phyloP scores from a whole-genome alignment of 2,888 invertebrate species.

The Drosophila pseudotakahashii region DNA sequence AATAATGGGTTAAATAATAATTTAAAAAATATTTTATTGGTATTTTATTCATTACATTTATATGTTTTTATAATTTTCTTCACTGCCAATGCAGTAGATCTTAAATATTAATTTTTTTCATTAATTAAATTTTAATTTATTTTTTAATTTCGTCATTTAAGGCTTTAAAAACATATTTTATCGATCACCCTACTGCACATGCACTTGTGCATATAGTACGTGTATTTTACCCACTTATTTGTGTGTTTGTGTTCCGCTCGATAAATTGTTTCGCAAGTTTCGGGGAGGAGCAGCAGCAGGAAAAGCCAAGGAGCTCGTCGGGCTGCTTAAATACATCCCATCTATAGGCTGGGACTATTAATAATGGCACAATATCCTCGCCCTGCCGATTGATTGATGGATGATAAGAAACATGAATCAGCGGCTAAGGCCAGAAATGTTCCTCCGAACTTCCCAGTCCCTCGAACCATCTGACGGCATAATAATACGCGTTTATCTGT shows the following conservation, averaged over 20 bases:
- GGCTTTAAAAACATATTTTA: too few relatives aligned
- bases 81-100: too few relatives aligned
- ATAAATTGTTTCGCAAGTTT: constrained; percentile 60
- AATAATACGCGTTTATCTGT: constrained; percentile 76
- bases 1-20: too few relatives aligned
- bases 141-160: too few relatives aligned
- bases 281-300: constrained; percentile 5
- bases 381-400: constrained; percentile 71
- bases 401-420: constrained; percentile 59
- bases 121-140: too few relatives aligned
- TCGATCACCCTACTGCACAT: constrained; percentile 6
- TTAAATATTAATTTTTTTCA: too few relatives aligned
- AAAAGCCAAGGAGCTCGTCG: constrained; percentile 9
- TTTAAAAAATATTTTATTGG: too few relatives aligned
- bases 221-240: constrained; percentile 32
- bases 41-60: too few relatives aligned
- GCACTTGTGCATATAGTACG: constrained; percentile 12
- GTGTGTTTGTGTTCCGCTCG: constrained; percentile 44
- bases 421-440: constrained; percentile 19
- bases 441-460: not conserved
- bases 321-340: constrained; percentile 34
- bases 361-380: constrained; percentile 53
- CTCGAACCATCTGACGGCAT: constrained; percentile 57
- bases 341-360: constrained; percentile 51
- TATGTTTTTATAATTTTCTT: too few relatives aligned